These are phyloP conservation scores for Mycteria americana DNA, from an alignment of 2,797 vertebrate genomes.

Conservation along the genomic window DNA sequence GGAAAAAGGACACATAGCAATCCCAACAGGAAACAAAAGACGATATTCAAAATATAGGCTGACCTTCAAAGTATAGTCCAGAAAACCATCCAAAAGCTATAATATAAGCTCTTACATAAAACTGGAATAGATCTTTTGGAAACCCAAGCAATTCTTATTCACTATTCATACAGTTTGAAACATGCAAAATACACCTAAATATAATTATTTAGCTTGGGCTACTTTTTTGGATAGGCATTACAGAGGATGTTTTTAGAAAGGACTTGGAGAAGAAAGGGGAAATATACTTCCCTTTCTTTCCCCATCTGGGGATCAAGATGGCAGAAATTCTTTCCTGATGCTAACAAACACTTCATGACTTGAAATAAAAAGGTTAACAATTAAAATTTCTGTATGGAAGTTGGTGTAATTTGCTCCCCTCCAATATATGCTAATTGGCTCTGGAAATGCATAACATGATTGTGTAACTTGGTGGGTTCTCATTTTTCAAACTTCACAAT, in stretches of 20 bases:
- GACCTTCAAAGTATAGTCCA: not conserved
- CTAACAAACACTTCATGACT: not conserved
- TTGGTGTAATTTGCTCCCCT: not conserved
- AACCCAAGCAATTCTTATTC: not conserved
- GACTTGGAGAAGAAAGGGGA: not conserved
- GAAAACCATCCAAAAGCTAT: not conserved
- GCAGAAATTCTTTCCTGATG: not conserved
- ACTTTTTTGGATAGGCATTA: not conserved
- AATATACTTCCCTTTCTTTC: not conserved
- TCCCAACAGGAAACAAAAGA: not conserved
- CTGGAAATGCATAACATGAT: not conserved
- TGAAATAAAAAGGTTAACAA: not conserved
- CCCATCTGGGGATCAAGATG: fast-evolving
- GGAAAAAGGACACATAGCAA: not conserved
- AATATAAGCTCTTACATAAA: not conserved
- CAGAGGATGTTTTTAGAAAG: not conserved
- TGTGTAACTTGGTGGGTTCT: not conserved
- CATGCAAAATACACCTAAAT: not conserved
- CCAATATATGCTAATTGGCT: not conserved
- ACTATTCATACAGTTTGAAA: not conserved
- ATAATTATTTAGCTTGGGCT: not conserved
- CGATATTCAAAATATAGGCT: not conserved
- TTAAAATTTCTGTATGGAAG: not conserved
- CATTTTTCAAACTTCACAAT: not conserved
- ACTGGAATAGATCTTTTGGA: not conserved